Base-by-base conservation (phyloP, 2,888 invertebrate genomes). In the Crocallis elinguaria region DNA sequence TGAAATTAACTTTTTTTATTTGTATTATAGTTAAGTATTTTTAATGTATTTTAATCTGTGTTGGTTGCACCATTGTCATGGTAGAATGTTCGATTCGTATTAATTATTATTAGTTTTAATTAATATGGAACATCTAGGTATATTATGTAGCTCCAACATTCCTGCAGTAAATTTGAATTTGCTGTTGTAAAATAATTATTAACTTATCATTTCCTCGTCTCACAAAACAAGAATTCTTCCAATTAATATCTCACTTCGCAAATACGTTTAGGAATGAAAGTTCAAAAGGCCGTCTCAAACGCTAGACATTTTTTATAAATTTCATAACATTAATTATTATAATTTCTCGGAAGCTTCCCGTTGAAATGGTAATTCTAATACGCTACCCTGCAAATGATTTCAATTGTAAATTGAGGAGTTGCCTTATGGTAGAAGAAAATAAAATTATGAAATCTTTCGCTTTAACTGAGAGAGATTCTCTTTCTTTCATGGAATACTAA, bases 241-340 rank as follows among this genome's bases (percentile, higher is more conserved):
- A 43, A 42, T 29, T 35, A 39, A 39, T 13, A 32, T 33, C 27
- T 35, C 45, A 17, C 41, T 36, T 30, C 7, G 14, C 16, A 41
- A 45, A 41, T 14, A 52, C 23, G 35, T 44, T 39, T 29, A 51
- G 12, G 33, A 30, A 45, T 14, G 35, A 27, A 52, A 52, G 45
- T 41, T 52, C 39, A 52, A 52, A 44, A 35, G 19, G 21, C n/a
- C 37, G 17, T 9, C 35, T 41, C 29, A 45, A 44, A 23, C 45
- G 21, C 39, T 8, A 11, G 27, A 39, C 33, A 33, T 35, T 33
- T 50, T 39, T 35, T 36, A 30, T 52, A 36, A 45, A 52, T 45
- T 29, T 41, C 35, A 12, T 45, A 23, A 35, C 17, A 8, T 42
- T 43, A 23, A 33, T 29, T 44, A 44, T 35, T 27, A 11, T 32